phyloP scores from a whole-genome alignment of 2,797 vertebrate genomes.

The Siniperca obscura region DNA sequence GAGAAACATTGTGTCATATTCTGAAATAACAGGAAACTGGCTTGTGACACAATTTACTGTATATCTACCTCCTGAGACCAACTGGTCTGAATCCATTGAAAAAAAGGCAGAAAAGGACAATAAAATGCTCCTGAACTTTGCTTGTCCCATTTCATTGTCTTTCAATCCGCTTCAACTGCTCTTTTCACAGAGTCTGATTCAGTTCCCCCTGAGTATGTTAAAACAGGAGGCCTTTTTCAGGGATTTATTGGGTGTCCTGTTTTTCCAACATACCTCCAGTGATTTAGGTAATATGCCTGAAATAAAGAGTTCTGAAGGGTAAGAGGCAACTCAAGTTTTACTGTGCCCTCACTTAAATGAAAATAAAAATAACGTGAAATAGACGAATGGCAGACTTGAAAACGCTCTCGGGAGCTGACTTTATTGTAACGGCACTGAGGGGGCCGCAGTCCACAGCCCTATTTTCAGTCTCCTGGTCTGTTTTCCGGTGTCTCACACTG shows the following conservation, averaged over 20 bases:
- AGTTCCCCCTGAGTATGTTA: constrained; percentile 72
- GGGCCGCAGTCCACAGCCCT: constrained; percentile 40
- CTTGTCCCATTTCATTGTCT: constrained; percentile 73
- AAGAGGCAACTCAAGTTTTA: constrained; percentile 80
- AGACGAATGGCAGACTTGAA: constrained; percentile 68
- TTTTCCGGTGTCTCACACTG: constrained; percentile 55
- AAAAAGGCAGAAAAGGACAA: constrained; percentile 59
- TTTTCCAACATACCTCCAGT: constrained; percentile 80
- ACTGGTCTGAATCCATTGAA: constrained; percentile 49
- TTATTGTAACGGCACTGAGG: constrained; percentile 32
- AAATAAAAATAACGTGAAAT: constrained; percentile 78
- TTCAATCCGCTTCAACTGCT: constrained; percentile 66
- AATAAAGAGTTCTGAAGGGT: constrained; percentile 78
- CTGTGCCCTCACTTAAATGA: constrained; percentile 72
- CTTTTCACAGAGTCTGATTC: constrained; percentile 76
- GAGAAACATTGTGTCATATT: constrained; percentile 30
- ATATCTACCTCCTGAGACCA: constrained; percentile 34
- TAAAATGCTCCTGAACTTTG: constrained; percentile 72
- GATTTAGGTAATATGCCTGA: constrained; percentile 81
- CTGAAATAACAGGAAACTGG: constrained; percentile 30
- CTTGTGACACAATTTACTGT: constrained; percentile 41
- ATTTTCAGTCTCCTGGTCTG: constrained; percentile 46
- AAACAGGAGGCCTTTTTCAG: constrained; percentile 77
- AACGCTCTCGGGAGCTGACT: constrained; percentile 58
- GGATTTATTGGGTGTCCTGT: constrained; percentile 85